Percentiles rank a stretch among this genome's conserved stretches.
phyloP scores from a whole-genome alignment of 2,797 vertebrate genomes.

The Clarias laeviceps region DNA sequence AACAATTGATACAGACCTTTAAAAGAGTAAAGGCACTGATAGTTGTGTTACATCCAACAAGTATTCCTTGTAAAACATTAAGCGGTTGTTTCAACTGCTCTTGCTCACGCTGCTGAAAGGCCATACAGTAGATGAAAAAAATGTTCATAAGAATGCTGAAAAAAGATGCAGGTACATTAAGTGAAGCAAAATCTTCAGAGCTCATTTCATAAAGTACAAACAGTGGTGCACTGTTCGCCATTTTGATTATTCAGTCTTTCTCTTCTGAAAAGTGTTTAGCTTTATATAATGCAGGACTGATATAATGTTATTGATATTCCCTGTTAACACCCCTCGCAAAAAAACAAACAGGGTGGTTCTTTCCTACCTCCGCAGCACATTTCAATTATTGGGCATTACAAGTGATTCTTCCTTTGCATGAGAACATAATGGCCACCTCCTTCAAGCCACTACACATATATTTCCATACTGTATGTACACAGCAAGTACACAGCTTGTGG shows the following conservation, averaged over 20 bases:
- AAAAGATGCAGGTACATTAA: conserved; percentile 44
- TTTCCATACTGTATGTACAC: not conserved
- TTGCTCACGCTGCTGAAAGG: conserved; percentile 22
- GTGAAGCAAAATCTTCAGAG: not conserved
- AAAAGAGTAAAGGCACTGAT: conserved; percentile 24
- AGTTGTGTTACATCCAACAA: conserved; percentile 43
- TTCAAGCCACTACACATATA: not conserved
- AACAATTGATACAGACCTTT: not conserved
- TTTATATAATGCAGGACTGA: not conserved
- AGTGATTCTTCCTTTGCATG: not conserved
- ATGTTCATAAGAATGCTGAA: conserved; percentile 55
- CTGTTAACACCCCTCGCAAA: not conserved
- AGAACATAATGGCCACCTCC: not conserved
- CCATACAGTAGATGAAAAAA: conserved; percentile 59
- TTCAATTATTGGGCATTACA: not conserved
- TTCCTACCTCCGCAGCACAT: not conserved
- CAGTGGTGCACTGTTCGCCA: not conserved
- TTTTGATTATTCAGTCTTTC: conserved; percentile 13
- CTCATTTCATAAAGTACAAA: not conserved
- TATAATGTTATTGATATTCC: no score
- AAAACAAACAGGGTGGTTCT: not conserved
- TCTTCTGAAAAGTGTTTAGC: not conserved
- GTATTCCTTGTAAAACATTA: conserved; percentile 51
- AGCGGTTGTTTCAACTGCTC: conserved; percentile 59
- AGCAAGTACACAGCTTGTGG: not conserved